A percentile compares a stretch with the other conserved stretches of the same genome.
phyloP scores from a whole-genome alignment of 2,797 vertebrate species.

The Toxotes lorentzi region DNA sequence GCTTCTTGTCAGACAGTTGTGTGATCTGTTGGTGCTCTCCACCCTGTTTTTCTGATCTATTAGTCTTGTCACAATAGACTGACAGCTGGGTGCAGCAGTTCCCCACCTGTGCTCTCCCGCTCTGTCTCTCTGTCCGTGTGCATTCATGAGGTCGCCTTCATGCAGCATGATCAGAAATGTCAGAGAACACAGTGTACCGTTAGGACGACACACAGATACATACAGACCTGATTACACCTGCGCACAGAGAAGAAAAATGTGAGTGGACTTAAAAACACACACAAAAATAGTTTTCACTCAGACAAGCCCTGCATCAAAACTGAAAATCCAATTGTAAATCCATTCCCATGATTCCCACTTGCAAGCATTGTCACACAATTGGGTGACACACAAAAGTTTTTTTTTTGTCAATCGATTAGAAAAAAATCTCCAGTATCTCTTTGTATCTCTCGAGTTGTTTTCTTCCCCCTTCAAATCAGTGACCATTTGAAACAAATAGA shows the following conservation, averaged over 20 bases:
- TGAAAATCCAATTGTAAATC: background rate
- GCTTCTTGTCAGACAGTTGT: conserved; percentile 13
- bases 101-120: conserved; percentile 30
- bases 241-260: background rate
- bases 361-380: background rate
- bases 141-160: conserved; percentile 29
- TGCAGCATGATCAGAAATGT: conserved; percentile 37
- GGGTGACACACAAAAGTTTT: background rate
- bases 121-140: background rate
- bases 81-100: conserved; percentile 36
- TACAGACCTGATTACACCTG: background rate
- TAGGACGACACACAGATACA: background rate
- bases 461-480: background rate
- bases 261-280: background rate
- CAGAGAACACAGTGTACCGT: conserved; percentile 10
- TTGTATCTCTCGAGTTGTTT: background rate
- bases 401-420: background rate
- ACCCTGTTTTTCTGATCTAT: conserved; percentile 34
- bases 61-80: conserved; percentile 27
- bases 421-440: background rate
- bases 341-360: background rate
- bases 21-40: conserved; percentile 10
- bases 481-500: conserved; percentile 7
- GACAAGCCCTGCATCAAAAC: background rate
- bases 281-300: background rate